Conservation (phyloP, 2,797 vertebrate genomes). For the Apodemus agrarius region DNA sequence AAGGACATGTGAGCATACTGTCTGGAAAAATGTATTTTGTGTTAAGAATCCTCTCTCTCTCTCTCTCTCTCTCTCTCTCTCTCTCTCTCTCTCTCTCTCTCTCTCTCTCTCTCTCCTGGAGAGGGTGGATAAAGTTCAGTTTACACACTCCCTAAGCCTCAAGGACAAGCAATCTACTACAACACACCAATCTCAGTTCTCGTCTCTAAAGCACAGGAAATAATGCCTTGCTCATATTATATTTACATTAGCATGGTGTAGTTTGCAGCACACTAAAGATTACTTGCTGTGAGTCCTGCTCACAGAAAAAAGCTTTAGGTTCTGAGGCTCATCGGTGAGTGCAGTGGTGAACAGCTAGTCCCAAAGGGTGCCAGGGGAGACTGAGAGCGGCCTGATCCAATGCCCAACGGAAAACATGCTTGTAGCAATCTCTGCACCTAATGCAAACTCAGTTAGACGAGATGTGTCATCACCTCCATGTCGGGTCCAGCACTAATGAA, state of each 20-base stretch:
- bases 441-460: slow-evolving; percentile 1
- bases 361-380: slow-evolving; percentile 20
- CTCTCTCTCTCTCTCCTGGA: too few species aligned
- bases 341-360: slow-evolving; percentile 3
- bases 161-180: neutral
- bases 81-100: too few species aligned
- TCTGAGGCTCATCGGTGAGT: neutral
- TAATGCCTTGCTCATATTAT: neutral
- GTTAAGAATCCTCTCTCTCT: too few species aligned
- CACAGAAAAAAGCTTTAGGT: slow-evolving; percentile 14
- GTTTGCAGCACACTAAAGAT: neutral
- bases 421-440: slow-evolving; percentile 17
- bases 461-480: neutral
- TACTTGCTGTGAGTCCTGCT: neutral
- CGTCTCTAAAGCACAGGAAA: neutral
- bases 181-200: slow-evolving; percentile 23
- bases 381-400: neutral
- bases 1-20: slow-evolving; percentile 23
- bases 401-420: neutral
- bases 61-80: too few species aligned
- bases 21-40: slow-evolving; percentile 28
- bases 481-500: neutral
- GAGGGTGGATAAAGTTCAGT: neutral
- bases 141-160: neutral
- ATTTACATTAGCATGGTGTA: neutral